phyloP scores from a whole-genome alignment of 2,113 vertebrate genomes.

The Sebastes schlegelii region DNA sequence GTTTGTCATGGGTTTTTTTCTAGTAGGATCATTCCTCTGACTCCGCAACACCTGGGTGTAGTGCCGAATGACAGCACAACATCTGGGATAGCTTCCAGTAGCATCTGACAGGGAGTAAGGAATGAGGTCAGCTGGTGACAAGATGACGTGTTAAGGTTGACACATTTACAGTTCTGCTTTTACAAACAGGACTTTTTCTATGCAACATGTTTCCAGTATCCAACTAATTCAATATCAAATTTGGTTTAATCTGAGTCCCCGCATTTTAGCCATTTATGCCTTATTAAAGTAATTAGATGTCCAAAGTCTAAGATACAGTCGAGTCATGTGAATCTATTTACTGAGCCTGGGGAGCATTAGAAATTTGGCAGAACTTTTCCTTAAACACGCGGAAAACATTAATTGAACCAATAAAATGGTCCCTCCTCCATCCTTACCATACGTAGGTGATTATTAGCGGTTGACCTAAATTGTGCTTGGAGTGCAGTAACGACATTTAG shows the following conservation, averaged over 20 bases:
- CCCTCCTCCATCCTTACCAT: slow-evolving; percentile 4
- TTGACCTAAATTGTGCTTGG: slow-evolving; percentile 36
- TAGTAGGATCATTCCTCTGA: slow-evolving; percentile 17
- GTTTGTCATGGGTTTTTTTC: slow-evolving; percentile 34
- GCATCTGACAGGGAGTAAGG: slow-evolving; percentile 28
- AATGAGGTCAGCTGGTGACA: slow-evolving; percentile 50
- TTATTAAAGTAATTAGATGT: neutral
- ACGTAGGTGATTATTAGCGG: slow-evolving; percentile 30
- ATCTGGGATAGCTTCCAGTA: slow-evolving; percentile 56
- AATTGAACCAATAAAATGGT: slow-evolving; percentile 2
- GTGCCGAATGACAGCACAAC: slow-evolving; percentile 48
- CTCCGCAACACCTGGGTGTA: slow-evolving; percentile 1
- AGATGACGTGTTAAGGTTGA: slow-evolving; percentile 13
- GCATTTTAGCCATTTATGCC: neutral
- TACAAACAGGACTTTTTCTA: slow-evolving; percentile 10
- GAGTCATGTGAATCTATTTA: slow-evolving; percentile 3
- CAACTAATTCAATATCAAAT: slow-evolving; percentile 8
- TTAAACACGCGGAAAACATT: neutral
- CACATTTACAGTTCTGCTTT: slow-evolving; percentile 33
- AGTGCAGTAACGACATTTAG: slow-evolving; percentile 11
- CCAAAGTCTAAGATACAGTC: slow-evolving; percentile 2
- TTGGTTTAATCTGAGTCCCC: neutral
- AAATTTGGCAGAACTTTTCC: neutral
- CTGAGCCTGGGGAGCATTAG: neutral
- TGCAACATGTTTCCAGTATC: slow-evolving; percentile 9